Conservation (phyloP, 2,797 vertebrate genomes). For the Jordanella pulchra region DNA sequence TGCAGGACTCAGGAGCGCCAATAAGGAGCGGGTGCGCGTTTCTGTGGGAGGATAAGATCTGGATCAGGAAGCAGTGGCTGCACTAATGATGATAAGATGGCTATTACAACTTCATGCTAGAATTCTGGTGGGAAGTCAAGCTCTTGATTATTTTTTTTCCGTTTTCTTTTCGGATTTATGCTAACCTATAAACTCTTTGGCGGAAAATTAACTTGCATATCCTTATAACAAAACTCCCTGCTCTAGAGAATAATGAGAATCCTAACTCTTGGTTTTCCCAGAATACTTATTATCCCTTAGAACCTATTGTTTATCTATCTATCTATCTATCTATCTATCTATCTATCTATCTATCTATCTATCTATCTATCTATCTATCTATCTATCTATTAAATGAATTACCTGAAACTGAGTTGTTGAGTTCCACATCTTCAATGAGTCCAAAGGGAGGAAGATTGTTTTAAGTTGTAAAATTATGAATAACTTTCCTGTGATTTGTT, state of each 20-base stretch:
- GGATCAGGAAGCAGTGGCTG: conserved; percentile 17
- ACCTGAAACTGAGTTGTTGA: not conserved
- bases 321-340: no score
- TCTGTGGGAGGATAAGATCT: conserved; percentile 58
- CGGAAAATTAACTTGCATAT: not conserved
- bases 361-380: no score
- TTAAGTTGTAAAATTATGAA: not conserved
- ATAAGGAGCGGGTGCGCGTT: conserved; percentile 54
- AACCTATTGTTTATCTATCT: no score
- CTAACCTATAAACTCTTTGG: not conserved
- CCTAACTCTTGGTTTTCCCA: not conserved
- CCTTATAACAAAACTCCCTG: not conserved
- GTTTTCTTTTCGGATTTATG: not conserved
- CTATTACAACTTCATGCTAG: not conserved
- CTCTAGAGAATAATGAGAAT: not conserved
- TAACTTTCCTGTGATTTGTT: not conserved
- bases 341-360: no score
- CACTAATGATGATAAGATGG: not conserved
- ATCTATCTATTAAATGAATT: no score
- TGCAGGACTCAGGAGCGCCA: conserved; percentile 50
- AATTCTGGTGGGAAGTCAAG: not conserved
- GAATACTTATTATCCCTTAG: not conserved
- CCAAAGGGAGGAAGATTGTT: not conserved
- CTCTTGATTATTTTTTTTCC: not conserved
- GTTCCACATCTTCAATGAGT: not conserved